A percentile compares a stretch with the other conserved stretches of the same genome.
Conservation (phyloP, 2,113 vertebrate genomes). For the Brevimyrus niger region DNA sequence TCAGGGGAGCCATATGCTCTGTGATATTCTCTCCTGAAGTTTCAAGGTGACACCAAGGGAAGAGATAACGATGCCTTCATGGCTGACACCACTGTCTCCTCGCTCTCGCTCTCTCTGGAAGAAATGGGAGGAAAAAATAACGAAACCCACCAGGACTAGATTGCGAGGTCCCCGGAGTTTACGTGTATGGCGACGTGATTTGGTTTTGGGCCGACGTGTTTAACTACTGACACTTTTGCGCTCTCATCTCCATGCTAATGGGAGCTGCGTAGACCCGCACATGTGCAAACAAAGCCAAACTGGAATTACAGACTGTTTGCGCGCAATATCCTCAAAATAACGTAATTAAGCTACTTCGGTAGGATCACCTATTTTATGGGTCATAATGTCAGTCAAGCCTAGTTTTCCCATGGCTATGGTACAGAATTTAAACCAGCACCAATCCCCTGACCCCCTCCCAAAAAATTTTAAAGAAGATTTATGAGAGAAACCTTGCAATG, state of each 20-base stretch:
- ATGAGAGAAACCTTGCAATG: not conserved
- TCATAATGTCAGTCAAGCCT: not conserved
- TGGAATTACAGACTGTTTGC: not conserved
- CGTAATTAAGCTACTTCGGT: not conserved
- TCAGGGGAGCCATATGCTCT: constrained; percentile 15
- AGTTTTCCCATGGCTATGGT: not conserved
- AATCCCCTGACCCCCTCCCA: not conserved
- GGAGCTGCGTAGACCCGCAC: not conserved
- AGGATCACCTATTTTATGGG: not conserved
- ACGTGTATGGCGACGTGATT: not conserved
- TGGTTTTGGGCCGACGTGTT: not conserved
- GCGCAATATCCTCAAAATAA: not conserved
- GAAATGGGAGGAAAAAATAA: not conserved
- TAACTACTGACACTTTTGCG: not conserved
- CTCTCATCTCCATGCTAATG: not conserved
- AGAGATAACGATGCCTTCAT: constrained; percentile 7
- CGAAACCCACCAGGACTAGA: not conserved
- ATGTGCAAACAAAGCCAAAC: not conserved
- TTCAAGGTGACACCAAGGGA: constrained; percentile 17
- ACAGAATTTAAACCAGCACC: not conserved
- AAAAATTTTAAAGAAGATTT: not conserved
- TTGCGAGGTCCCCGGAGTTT: constrained; percentile 6
- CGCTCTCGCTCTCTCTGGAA: not conserved
- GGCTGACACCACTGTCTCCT: not conserved
- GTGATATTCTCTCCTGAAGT: constrained; percentile 11